Base-by-base conservation (phyloP, 1,140 invertebrate species). In the Drosophila willistoni region DNA sequence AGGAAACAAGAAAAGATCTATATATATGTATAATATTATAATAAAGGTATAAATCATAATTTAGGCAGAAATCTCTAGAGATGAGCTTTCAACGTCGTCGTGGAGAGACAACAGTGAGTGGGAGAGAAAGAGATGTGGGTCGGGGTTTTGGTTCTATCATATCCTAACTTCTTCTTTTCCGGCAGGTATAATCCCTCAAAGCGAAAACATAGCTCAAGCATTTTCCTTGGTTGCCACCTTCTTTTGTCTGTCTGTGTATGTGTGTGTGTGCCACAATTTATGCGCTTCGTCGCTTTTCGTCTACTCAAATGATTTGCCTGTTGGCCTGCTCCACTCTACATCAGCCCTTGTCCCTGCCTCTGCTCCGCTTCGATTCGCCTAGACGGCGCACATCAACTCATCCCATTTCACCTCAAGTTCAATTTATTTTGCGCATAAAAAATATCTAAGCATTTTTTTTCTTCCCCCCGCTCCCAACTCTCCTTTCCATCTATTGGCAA, bases 151-250 rank as follows among this genome's bases (percentile, higher is more conserved):
- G 64, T 64, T 63, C 61, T 17, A 41, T 29, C 19, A 17, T 17
- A 55, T 34, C 34, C 34, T 25, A 54, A 17, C 42, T 25, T 29
- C 29, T 36, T 13, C 55, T 62, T 57, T 66, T 74, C 56, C 75
- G 73, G 64, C 85, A 89, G 84, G 84, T 89, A 87, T 79, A 84
- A 87, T 87, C 84, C 84, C 83, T 87, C 83, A 83, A 89, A 87
- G 84, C 79, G 68, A 64, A 76, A 87, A 82, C 75, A 79, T 66
- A 87, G 77, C 79, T 72, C 62, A 73, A 71, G 79, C 79, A 73
- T 68, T 84, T 77, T 67, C 59, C 17, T 51, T 67, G 61, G 9
- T 51, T 51, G 64, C 68, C 29, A 68, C 73, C 61, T 44, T 39
- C 19, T 77, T 68, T 60, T 60, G 25, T 68, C 67, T 59, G 60